phyloP scores from a whole-genome alignment of 2,888 invertebrate genomes.

The Trissoscelio sp. region DNA sequence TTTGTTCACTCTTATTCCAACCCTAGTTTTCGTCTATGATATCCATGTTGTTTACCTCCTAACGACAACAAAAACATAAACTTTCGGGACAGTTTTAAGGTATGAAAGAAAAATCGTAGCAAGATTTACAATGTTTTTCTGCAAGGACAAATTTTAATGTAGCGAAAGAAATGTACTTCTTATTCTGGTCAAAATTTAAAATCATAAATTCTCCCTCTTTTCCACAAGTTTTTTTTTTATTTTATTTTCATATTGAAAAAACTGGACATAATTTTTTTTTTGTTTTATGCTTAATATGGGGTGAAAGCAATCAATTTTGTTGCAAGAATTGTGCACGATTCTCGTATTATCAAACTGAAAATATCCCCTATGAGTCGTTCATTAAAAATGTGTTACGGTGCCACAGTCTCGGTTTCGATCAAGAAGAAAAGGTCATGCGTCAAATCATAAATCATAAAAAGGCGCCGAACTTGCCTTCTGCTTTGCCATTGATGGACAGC shows the following conservation, averaged over 20 bases:
- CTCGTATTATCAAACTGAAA: conserved; percentile 22
- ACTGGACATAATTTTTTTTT: too few relatives aligned
- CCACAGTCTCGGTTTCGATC: conserved; percentile 20
- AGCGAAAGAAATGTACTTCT: too few relatives aligned
- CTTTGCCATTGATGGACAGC: conserved; percentile 55
- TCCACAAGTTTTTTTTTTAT: too few relatives aligned
- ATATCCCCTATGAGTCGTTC: conserved; percentile 18
- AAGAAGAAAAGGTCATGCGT: conserved; percentile 32
- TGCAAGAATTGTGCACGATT: background rate
- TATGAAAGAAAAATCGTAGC: too few relatives aligned
- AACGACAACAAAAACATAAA: conserved; percentile 11
- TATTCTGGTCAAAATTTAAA: too few relatives aligned
- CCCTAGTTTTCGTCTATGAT: conserved; percentile 20
- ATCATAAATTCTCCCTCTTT: too few relatives aligned
- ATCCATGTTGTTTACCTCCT: conserved; percentile 28
- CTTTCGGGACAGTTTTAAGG: background rate
- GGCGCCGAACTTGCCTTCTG: conserved; percentile 39
- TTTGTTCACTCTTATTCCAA: conserved; percentile 27
- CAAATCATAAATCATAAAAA: conserved; percentile 55
- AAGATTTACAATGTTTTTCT: too few relatives aligned
- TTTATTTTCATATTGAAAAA: too few relatives aligned
- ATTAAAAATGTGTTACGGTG: conserved; percentile 55
- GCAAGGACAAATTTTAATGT: too few relatives aligned
- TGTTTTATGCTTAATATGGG: too few relatives aligned
- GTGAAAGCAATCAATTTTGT: background rate